These are phyloP conservation scores for Cephalopholis sonnerati DNA, from an alignment of 2,113 vertebrate genomes.

Conservation along the genomic window DNA sequence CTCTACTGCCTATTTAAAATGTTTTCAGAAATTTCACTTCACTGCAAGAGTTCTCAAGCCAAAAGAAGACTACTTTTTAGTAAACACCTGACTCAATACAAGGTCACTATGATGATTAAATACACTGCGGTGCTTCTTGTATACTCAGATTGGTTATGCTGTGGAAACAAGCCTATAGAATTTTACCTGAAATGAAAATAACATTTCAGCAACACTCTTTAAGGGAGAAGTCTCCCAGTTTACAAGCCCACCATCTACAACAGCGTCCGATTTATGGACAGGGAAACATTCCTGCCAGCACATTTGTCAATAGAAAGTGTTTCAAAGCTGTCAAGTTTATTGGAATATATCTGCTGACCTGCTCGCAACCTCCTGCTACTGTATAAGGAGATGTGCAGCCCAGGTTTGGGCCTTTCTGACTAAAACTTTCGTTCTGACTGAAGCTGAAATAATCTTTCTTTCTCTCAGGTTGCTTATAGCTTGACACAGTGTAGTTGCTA, in stretches of 20 bases:
- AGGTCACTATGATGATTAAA: not conserved
- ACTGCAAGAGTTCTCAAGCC: not conserved
- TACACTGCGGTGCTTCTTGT: not conserved
- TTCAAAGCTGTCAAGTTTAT: not conserved
- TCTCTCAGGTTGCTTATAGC: not conserved
- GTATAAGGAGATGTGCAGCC: not conserved
- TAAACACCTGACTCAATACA: not conserved
- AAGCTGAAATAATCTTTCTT: not conserved
- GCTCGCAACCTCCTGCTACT: not conserved
- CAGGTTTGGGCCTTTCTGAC: not conserved
- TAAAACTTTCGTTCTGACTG: not conserved
- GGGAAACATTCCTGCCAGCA: not conserved
- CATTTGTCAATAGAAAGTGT: not conserved
- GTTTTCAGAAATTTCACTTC: too few relatives aligned
- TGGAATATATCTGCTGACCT: conserved; percentile 9
- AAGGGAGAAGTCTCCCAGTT: not conserved
- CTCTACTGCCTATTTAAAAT: too few relatives aligned
- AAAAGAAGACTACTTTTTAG: not conserved
- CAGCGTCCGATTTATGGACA: not conserved
- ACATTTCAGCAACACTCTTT: not conserved
- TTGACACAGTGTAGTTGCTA: not conserved
- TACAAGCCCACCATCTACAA: not conserved
- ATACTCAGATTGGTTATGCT: not conserved
- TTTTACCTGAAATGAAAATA: not conserved
- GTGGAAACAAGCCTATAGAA: not conserved